Evolutionary conservation across 2,888 invertebrate genomes (phyloP).

Genomic region (Trachelus tabidus): DNA sequence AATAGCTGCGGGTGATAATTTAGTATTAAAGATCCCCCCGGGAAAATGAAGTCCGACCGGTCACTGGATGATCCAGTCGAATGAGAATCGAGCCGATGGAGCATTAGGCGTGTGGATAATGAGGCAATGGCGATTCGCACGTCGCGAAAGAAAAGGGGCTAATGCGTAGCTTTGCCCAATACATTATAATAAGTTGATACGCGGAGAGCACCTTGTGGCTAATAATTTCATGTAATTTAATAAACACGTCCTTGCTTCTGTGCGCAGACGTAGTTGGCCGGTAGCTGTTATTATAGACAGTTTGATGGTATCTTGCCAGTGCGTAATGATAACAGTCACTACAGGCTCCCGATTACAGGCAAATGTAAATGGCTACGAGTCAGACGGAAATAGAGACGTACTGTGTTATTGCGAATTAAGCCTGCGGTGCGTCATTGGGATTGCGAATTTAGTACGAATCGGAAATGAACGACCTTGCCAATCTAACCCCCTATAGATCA

Average conservation of each 20-base stretch:
- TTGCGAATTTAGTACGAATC: not conserved
- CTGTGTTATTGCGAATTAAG: conserved; percentile 9
- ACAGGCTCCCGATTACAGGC: conserved; percentile 50
- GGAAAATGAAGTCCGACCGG: too few relatives aligned
- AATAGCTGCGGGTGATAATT: too few relatives aligned
- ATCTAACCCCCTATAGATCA: too few relatives aligned
- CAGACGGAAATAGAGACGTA: conserved; percentile 15
- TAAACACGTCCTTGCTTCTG: conserved; percentile 52
- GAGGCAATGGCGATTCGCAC: too few relatives aligned
- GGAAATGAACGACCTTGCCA: too few relatives aligned
- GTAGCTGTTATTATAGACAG: conserved; percentile 58
- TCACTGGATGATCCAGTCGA: too few relatives aligned
- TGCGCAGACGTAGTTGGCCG: conserved; percentile 32
- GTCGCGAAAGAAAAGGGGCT: too few relatives aligned
- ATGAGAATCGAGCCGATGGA: too few relatives aligned
- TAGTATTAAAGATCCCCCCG: too few relatives aligned
- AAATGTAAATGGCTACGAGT: conserved; percentile 51
- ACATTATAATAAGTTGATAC: conserved; percentile 11
- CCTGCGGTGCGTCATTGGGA: not conserved
- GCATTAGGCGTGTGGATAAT: too few relatives aligned
- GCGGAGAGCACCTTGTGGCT: conserved; percentile 34
- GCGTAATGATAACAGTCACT: conserved; percentile 59
- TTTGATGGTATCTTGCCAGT: conserved; percentile 60
- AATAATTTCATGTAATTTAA: conserved; percentile 64
- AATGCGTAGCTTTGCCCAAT: too few relatives aligned